A percentile compares a stretch with the other conserved stretches of the same genome.
phyloP scores from a whole-genome alignment of 2,888 invertebrate genomes.

The Monoplex corrugatus region DNA sequence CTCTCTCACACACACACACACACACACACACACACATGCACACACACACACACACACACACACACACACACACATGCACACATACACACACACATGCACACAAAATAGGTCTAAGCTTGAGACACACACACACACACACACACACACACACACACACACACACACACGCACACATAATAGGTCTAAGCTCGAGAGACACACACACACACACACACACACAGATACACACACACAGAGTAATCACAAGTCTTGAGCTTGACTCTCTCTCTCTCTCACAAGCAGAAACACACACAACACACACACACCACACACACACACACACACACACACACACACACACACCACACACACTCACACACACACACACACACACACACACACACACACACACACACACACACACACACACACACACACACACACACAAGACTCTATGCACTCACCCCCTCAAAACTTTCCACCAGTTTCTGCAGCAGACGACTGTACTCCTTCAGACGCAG shows the following conservation, averaged over 20 bases:
- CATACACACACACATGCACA: too few species aligned
- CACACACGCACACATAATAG: not conserved
- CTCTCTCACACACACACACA: too few species aligned
- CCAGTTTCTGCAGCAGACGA: constrained; percentile 70
- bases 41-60: too few species aligned
- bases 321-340: constrained; percentile 8
- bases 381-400: not conserved
- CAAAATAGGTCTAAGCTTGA: too few species aligned
- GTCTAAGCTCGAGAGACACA: not conserved
- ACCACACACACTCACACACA: not conserved
- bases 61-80: too few species aligned
- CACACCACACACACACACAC: not conserved
- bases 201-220: not conserved
- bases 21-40: too few species aligned
- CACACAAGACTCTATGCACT: not conserved
- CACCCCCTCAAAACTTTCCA: constrained; percentile 53
- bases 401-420: not conserved
- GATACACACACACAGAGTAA: not conserved
- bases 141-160: too few species aligned
- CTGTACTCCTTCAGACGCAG: constrained; percentile 75
- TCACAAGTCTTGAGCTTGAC: too few species aligned
- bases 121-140: too few species aligned
- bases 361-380: too few species aligned
- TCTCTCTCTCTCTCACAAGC: too few species aligned
- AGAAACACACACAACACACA: too few species aligned